Conservation (phyloP, 2,113 vertebrate genomes). For the Eudyptes chrysolophus region DNA sequence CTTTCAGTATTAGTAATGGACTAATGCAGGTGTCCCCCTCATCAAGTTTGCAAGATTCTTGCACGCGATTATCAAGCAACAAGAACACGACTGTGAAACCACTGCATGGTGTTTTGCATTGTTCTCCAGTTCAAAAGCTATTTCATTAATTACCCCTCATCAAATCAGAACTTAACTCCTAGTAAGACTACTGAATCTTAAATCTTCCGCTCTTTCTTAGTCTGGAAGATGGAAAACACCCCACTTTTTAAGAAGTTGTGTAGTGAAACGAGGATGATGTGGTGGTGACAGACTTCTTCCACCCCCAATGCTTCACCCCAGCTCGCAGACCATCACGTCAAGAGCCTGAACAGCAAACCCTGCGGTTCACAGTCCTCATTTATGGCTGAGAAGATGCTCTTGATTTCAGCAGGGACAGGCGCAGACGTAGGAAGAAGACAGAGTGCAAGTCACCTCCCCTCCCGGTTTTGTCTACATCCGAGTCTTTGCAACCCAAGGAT, state of each 20-base stretch:
- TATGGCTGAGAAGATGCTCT: background rate
- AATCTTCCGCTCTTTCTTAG: background rate
- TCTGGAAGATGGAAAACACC: accelerated
- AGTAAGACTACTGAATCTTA: background rate
- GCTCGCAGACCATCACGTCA: background rate
- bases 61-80: background rate
- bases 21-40: background rate
- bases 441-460: background rate
- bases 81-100: background rate
- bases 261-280: accelerated
- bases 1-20: background rate
- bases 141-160: background rate
- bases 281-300: background rate
- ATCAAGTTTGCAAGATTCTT: background rate
- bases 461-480: background rate
- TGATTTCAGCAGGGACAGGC: background rate
- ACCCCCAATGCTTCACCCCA: background rate
- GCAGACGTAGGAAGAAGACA: background rate
- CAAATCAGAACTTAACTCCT: background rate
- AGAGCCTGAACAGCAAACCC: background rate
- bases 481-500: background rate
- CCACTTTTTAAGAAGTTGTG: background rate
- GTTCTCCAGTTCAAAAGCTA: background rate
- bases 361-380: background rate
- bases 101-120: background rate